These are phyloP conservation scores for Myotis findleyi DNA, from an alignment of 2,797 vertebrate genomes.

Conservation along the genomic window DNA sequence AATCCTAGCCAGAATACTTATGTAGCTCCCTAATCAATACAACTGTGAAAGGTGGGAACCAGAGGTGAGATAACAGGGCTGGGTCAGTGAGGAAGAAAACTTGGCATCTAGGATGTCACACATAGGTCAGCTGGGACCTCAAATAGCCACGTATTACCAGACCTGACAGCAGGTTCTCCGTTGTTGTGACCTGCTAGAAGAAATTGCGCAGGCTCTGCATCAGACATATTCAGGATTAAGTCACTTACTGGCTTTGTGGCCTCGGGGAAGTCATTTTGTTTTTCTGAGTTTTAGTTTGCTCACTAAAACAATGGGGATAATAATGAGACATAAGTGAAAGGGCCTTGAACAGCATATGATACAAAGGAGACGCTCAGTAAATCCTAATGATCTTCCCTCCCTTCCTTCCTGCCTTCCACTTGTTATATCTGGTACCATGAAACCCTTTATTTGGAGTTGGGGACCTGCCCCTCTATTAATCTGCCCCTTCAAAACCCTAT, in stretches of 20 bases:
- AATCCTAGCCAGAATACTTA: not conserved
- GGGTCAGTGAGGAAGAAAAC: not conserved
- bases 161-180: not conserved
- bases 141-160: not conserved
- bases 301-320: conserved; percentile 25
- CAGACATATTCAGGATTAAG: not conserved
- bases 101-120: not conserved
- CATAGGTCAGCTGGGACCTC: not conserved
- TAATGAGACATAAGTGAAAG: conserved; percentile 2
- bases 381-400: not conserved
- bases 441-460: conserved; percentile 36
- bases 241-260: not conserved
- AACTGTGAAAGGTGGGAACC: not conserved
- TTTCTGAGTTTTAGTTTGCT: conserved; percentile 43
- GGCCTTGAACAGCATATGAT: not conserved
- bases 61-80: not conserved
- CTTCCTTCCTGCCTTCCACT: not conserved
- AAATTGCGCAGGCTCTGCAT: conserved; percentile 15
- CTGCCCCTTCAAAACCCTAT: not conserved
- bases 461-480: not conserved
- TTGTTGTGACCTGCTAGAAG: conserved; percentile 9
- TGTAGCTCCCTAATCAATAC: not conserved
- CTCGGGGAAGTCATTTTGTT: conserved; percentile 32
- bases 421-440: conserved; percentile 9
- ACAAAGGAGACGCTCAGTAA: not conserved